Percentiles rank a stretch among this genome's conserved stretches.
Conservation (phyloP, 2,797 vertebrate genomes). For the Cuniculus paca region DNA sequence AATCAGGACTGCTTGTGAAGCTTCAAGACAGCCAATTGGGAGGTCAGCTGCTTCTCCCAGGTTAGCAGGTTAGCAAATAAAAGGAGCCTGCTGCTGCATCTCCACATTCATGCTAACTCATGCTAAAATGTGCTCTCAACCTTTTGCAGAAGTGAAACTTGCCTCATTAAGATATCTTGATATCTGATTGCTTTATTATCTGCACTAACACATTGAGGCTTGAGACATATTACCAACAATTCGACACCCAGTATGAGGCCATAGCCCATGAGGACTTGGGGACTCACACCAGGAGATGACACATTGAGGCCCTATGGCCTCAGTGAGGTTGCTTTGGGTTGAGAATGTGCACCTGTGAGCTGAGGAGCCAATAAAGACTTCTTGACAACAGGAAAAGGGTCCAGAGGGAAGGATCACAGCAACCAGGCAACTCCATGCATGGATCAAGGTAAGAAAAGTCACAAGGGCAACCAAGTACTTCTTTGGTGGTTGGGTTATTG, state of each 20-base stretch:
- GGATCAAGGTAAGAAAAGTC: background rate
- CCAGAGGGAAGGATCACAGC: background rate
- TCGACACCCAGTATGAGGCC: background rate
- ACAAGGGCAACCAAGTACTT: background rate
- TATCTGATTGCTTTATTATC: background rate
- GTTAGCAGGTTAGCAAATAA: background rate
- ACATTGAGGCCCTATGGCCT: too few species aligned
- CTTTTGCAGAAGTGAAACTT: background rate
- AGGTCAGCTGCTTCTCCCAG: background rate
- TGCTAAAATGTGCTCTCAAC: background rate
- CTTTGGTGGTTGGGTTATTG: background rate
- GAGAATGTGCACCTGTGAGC: background rate
- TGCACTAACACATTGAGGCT: background rate
- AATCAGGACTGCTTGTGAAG: background rate
- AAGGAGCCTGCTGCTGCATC: background rate
- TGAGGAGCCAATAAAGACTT: background rate
- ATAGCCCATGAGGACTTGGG: background rate
- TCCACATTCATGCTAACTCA: background rate
- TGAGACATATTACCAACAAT: background rate
- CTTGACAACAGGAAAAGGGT: background rate
- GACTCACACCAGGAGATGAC: background rate
- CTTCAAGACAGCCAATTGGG: background rate
- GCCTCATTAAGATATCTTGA: background rate
- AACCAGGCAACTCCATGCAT: background rate
- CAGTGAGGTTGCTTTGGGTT: background rate